Evolutionary conservation across 2,113 vertebrate species (phyloP).

Genomic region (Platycercus adscitus): DNA sequence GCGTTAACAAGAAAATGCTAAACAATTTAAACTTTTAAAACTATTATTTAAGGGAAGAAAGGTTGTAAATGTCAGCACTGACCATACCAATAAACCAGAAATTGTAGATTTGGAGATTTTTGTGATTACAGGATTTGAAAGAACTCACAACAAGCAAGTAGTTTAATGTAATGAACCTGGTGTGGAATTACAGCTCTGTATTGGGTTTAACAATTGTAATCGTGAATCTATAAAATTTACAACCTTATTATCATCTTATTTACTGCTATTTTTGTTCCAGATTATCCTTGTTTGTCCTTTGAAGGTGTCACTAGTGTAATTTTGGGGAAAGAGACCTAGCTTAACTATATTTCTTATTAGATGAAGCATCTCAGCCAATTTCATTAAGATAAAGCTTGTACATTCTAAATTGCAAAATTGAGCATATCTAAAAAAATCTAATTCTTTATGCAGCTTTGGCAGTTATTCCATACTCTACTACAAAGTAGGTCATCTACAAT

Average conservation of each 20-base stretch:
- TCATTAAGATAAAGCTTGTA: conserved; percentile 31
- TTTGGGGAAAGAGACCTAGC: neutral
- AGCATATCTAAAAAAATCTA: conserved; percentile 13
- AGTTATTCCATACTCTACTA: neutral
- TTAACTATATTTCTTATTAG: neutral
- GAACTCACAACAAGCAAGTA: neutral
- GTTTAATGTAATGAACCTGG: neutral
- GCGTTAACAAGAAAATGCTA: too few relatives aligned
- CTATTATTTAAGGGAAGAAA: neutral
- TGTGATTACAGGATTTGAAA: neutral
- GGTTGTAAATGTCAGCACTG: neutral
- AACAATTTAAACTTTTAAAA: neutral
- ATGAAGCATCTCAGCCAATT: neutral
- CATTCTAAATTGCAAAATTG: conserved; percentile 30
- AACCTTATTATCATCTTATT: neutral
- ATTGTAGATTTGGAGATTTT: neutral
- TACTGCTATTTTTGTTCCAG: neutral
- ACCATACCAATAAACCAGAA: neutral
- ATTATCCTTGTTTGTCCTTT: neutral
- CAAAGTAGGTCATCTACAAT: conserved; percentile 12
- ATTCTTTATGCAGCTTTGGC: conserved; percentile 44
- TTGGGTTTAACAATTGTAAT: neutral
- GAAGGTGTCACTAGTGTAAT: neutral
- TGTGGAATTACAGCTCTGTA: neutral
- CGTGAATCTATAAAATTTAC: neutral